Evolutionary conservation across 2,888 invertebrate genomes (phyloP).

Genomic region (Ophion slaviceki): DNA sequence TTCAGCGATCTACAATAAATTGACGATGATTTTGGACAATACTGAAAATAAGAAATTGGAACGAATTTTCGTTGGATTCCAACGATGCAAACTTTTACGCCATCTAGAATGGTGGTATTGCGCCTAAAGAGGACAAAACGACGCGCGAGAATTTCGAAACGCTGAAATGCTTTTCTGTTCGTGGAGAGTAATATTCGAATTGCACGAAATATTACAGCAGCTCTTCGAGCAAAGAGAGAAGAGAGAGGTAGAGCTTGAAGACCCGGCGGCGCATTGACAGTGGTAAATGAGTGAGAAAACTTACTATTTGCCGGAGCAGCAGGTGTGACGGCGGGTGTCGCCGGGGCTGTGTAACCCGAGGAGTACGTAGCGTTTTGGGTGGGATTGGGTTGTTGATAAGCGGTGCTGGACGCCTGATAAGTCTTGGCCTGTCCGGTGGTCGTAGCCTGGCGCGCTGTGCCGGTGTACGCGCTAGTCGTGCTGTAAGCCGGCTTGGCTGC

Average conservation of each 20-base stretch:
- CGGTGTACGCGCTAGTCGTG: conserved; percentile 89
- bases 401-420: conserved; percentile 82
- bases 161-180: not conserved
- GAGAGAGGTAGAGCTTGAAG: not conserved
- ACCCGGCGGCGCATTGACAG: not conserved
- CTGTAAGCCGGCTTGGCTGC: conserved; percentile 89
- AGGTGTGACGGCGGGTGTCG: conserved; percentile 81
- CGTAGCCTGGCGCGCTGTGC: conserved; percentile 84
- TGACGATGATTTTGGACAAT: too few relatives aligned
- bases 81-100: too few relatives aligned
- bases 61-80: too few relatives aligned
- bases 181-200: not conserved
- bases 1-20: too few relatives aligned
- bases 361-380: conserved; percentile 81
- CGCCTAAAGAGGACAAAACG: not conserved
- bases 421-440: conserved; percentile 84
- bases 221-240: not conserved
- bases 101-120: not conserved
- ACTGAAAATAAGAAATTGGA: too few relatives aligned
- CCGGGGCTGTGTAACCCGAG: conserved; percentile 81
- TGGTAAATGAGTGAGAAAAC: conserved; percentile 67
- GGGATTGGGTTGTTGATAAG: conserved; percentile 82
- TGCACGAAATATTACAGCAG: not conserved
- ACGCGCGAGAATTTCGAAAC: too few relatives aligned
- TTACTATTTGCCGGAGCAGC: conserved; percentile 82